phyloP scores from a whole-genome alignment of 2,797 vertebrate genomes.

The Balearica regulorum region DNA sequence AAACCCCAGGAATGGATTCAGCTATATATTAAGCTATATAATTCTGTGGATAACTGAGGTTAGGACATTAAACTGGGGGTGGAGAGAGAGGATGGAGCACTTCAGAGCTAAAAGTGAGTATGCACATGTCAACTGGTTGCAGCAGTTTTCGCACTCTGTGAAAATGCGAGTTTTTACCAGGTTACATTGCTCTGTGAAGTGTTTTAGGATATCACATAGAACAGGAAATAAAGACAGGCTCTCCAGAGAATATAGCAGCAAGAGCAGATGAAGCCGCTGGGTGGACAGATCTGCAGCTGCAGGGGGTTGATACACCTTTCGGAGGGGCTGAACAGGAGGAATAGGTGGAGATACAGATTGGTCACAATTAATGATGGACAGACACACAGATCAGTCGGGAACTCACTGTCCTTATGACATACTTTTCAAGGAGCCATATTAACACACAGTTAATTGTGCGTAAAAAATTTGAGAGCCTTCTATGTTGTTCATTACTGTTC shows the following conservation, averaged over 20 bases:
- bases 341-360: fast-evolving
- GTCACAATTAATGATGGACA: neutral
- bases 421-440: neutral
- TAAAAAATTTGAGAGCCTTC: neutral
- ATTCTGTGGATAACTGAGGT: neutral
- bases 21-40: constrained; percentile 40
- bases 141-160: neutral
- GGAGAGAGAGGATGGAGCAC: neutral
- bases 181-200: neutral
- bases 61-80: neutral
- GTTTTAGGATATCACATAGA: neutral
- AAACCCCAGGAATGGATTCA: constrained; percentile 10
- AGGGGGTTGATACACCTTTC: neutral
- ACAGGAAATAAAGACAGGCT: neutral
- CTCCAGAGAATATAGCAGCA: neutral
- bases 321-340: neutral
- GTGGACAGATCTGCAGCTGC: neutral
- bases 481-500: neutral
- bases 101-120: neutral
- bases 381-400: neutral
- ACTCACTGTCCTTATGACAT: neutral
- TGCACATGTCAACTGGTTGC: neutral
- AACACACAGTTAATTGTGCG: neutral
- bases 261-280: neutral
- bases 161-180: neutral